Evolutionary conservation across 2,113 vertebrate species (phyloP).

Genomic region (Columba livia): DNA sequence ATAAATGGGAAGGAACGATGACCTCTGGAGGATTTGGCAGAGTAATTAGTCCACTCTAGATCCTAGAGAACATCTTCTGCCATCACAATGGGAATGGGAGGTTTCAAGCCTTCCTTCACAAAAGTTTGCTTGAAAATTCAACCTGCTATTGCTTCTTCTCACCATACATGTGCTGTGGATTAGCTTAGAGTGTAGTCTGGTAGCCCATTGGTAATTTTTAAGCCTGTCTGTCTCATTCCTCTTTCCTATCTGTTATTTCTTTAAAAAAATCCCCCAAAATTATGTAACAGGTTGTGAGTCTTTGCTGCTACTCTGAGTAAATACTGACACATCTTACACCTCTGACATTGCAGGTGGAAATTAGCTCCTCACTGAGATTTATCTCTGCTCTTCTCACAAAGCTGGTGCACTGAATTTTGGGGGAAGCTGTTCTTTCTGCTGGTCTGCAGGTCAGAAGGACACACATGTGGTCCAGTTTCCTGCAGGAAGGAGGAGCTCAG

Average conservation of each 20-base stretch:
- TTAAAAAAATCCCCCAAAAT: background rate
- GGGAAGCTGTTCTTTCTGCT: background rate
- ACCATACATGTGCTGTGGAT: background rate
- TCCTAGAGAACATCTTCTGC: background rate
- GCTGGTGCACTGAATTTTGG: background rate
- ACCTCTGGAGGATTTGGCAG: background rate
- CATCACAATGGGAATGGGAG: background rate
- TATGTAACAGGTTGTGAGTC: background rate
- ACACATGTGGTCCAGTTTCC: background rate
- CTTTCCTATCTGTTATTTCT: background rate
- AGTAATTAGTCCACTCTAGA: background rate
- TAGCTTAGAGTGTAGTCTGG: background rate
- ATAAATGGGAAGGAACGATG: background rate
- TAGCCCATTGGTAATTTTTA: background rate
- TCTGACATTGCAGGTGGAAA: background rate
- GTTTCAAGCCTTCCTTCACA: background rate
- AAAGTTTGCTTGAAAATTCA: background rate
- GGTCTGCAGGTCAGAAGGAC: background rate
- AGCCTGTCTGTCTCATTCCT: background rate
- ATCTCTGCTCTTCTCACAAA: background rate
- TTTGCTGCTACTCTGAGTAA: background rate
- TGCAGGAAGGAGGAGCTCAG: background rate
- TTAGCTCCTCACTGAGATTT: background rate
- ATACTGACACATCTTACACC: background rate
- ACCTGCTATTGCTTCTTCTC: background rate